phyloP scores from a whole-genome alignment of 1,140 invertebrate species.

The Panagrolaimus sp. region DNA sequence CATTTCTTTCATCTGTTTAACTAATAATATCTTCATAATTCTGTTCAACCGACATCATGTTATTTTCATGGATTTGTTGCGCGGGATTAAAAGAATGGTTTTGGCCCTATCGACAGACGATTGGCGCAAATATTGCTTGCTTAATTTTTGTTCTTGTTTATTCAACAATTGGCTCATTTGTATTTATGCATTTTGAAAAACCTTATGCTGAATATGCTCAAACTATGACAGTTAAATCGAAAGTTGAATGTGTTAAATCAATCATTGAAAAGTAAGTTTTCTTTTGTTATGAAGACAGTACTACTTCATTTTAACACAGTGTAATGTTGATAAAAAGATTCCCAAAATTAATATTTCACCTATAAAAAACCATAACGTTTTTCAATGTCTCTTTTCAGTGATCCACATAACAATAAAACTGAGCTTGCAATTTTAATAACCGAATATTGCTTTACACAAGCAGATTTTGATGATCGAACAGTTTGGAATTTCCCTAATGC shows the following conservation, averaged over 20 bases:
- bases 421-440: slow-evolving; percentile 26
- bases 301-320: too few species aligned
- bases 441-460: slow-evolving; percentile 25
- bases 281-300: too few species aligned
- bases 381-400: slow-evolving; percentile 7
- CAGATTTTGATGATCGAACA: slow-evolving; percentile 30
- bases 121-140: slow-evolving; percentile 43
- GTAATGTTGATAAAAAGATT: too few species aligned
- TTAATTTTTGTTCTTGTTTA: slow-evolving; percentile 44
- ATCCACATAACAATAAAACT: not conserved
- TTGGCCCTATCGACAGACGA: slow-evolving; percentile 36
- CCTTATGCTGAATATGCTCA: slow-evolving; percentile 26
- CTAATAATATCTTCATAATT: too few species aligned
- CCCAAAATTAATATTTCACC: too few species aligned
- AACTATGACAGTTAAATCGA: slow-evolving; percentile 30
- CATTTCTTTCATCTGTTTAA: too few species aligned
- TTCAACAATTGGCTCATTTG: slow-evolving; percentile 43
- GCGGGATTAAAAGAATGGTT: not conserved
- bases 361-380: too few species aligned
- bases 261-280: slow-evolving; percentile 25
- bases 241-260: slow-evolving; percentile 35
- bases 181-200: slow-evolving; percentile 49
- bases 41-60: not conserved
- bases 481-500: slow-evolving; percentile 44
- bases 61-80: not conserved